phyloP scores from a whole-genome alignment of 2,888 invertebrate species.

The Cyclophora albipunctata region DNA sequence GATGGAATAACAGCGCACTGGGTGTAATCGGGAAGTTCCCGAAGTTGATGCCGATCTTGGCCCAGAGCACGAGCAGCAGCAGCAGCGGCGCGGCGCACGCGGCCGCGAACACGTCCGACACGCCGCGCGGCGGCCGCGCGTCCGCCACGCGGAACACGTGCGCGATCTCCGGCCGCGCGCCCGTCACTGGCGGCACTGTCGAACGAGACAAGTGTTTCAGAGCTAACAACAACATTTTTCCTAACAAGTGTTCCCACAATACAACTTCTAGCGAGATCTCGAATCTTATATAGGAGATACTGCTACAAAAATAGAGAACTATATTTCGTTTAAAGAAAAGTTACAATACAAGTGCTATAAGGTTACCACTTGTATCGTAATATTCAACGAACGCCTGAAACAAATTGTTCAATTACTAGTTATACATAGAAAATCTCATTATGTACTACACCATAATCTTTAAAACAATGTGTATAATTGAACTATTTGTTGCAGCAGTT shows the following conservation, averaged over 20 bases:
- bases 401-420: background rate
- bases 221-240: conserved; percentile 5
- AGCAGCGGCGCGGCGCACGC: conserved; percentile 88
- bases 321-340: background rate
- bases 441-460: no score
- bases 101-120: conserved; percentile 93
- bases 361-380: no score
- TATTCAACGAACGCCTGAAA: no score
- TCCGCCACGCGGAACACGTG: conserved; percentile 96
- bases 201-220: conserved; percentile 1
- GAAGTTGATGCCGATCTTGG: conserved; percentile 89
- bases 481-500: no score
- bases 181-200: conserved; percentile 17
- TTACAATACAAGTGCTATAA: no score
- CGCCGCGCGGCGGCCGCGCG: conserved; percentile 88
- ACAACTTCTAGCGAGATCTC: no score
- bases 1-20: conserved; percentile 92
- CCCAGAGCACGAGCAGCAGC: conserved; percentile 89
- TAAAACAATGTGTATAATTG: no score
- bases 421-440: no score
- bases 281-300: background rate
- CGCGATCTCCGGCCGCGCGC: conserved; percentile 75
- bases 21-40: conserved; percentile 85
- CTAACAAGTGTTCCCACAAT: no score
- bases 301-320: background rate